Base-by-base conservation (phyloP, 2,797 vertebrate genomes). In the Netta rufina region DNA sequence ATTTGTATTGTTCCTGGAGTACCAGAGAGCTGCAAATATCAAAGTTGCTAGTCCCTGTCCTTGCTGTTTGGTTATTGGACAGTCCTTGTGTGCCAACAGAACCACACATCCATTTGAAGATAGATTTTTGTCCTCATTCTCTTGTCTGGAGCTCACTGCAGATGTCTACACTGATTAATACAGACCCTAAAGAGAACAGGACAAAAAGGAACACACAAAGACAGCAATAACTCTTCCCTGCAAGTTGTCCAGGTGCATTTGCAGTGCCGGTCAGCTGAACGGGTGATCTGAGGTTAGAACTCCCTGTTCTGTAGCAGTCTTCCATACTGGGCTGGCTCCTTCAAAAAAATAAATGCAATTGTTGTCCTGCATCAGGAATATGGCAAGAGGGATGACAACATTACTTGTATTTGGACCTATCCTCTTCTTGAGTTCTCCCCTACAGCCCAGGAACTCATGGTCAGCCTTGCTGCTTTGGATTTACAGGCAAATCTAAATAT, bases 231-330 rank as follows among this genome's bases (percentile, higher is more conserved):
- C 25, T 51, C 27, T 51, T 45, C 8, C 30, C 30, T 84, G 62
- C 45, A 74, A 5, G 4, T 51, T 79, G 45, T 58, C 33, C 49
- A 6, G 25, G 6, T 73, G 22, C n/a, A 21, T 70, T 80, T 73
- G 56, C 19, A 32, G 61, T 1, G 2, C 45, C 30, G 0, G 0
- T 77, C 66, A 72, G 10, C 32, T 54, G 28, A 67, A 64, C 0
- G 3, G 25, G 27, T 61, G 33, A 32, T 66, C 32, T 62, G 69
- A 77, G 19, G 21, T 86, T 77, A 80, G 32, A 90, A 25, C 38
- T 70, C 64, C 38, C 14, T 67, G 14, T 64, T 90, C n/a, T 27
- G 27, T 61, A 83, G 32, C 62, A 36, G 9, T n/a, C 22, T 89
- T 12, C 15, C 33, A 36, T 33, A 62, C 71, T 33, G 58, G 24